Base-by-base conservation (phyloP, 2,113 vertebrate genomes). In the Danio rerio region DNA sequence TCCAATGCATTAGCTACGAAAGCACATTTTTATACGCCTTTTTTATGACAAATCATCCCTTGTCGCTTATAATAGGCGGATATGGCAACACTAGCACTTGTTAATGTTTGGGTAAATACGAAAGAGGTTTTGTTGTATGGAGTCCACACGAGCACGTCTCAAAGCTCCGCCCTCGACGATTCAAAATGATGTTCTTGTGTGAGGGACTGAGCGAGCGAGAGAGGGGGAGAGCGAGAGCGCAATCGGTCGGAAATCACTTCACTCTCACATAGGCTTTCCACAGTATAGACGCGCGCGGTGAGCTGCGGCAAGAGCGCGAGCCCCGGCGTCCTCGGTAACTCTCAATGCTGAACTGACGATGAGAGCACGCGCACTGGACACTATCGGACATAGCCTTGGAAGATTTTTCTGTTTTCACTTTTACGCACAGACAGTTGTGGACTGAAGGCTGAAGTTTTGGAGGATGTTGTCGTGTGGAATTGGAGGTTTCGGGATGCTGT, bases 261-360 rank as follows among this genome's bases (percentile, higher is more conserved):
- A 83, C 68, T 83, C 77, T 78, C 62, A 62, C 76, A 66, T 58
- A 62, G 71, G 82, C 77, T 40, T 45, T 80, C 40, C 76, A 63
- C 82, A 20, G 59, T 55, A 68, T 12, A 47, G 31, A 80, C 49
- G 56, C 70, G 62, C 70, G 11, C 71, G 52, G 62, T 50, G 52
- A 78, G 78, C 77, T 78, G 76, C 82, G 47, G 55, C 20, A 9
- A 31, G 45, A 50, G 16, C 62, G 21, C 52, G 43, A 56, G 65
- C 49, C 47, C 80, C 20, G 49, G 55, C 61, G n/a, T 72, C 0
- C 50, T 53, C 11, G 8, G 10, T 65, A 47, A 43, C 59, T 52
- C 82, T 18, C 56, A 78, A 43, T 13, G 42, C 43, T 47, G 40
- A 84, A 55, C 50, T 43, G 77, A 43, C 40, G 61, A 55, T 68